These are phyloP conservation scores for Rhizomys pruinosus DNA, from an alignment of 2,113 vertebrate genomes.

Conservation along the genomic window DNA sequence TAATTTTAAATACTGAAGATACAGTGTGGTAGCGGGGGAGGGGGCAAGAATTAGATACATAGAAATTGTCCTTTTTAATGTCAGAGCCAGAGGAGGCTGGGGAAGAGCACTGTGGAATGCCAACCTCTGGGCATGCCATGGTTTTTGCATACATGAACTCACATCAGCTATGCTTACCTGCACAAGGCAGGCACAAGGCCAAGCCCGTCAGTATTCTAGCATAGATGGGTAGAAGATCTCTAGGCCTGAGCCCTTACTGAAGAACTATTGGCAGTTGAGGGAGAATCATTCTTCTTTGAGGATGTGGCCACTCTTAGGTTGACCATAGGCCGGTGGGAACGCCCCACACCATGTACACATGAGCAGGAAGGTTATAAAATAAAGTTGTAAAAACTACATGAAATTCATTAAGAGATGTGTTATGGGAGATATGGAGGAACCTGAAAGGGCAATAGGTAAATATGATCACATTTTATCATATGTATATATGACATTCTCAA, in stretches of 20 bases:
- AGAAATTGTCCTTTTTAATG: not conserved
- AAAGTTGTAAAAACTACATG: not conserved
- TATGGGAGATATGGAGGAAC: too few relatives aligned
- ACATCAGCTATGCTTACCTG: not conserved
- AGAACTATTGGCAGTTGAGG: not conserved
- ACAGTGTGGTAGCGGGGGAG: not conserved
- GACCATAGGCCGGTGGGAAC: not conserved
- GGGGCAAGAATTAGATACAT: not conserved
- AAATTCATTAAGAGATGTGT: too few relatives aligned
- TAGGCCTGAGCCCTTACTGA: too few relatives aligned
- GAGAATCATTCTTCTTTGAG: not conserved
- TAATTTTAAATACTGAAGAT: slow-evolving; percentile 56
- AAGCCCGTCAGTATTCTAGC: too few relatives aligned
- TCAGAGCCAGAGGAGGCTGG: not conserved
- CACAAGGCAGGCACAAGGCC: too few relatives aligned
- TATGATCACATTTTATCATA: too few relatives aligned
- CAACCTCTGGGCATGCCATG: too few relatives aligned
- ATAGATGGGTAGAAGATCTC: rapidly evolving
- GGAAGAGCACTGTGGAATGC: rapidly evolving
- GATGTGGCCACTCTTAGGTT: too few relatives aligned
- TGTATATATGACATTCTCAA: too few relatives aligned
- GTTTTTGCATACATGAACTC: not conserved
- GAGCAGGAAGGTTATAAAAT: not conserved
- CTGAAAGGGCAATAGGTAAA: not conserved
- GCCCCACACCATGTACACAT: too few relatives aligned